phyloP scores from a whole-genome alignment of 2,888 invertebrate genomes.

The Acholoe squamosa region DNA sequence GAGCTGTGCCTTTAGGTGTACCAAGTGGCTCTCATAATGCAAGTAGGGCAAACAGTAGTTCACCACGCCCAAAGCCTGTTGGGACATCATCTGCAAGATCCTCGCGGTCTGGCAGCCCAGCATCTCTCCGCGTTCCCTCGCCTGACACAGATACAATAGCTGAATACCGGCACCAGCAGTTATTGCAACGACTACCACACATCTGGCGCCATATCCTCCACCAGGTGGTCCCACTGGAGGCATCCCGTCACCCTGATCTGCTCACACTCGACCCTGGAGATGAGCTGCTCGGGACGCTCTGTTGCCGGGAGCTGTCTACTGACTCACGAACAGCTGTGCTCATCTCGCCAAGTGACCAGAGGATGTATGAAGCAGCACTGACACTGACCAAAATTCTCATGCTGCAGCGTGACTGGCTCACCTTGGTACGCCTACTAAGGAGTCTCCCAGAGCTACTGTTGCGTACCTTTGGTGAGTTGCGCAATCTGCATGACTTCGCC shows the following conservation, averaged over 20 bases:
- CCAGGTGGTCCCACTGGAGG: slow-evolving; percentile 52
- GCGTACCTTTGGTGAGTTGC: slow-evolving; percentile 71
- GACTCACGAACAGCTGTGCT: slow-evolving; percentile 78
- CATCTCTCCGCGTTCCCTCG: background rate
- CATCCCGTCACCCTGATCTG: slow-evolving; percentile 1
- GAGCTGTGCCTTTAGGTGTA: background rate
- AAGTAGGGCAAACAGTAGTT: background rate
- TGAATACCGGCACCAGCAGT: slow-evolving; percentile 79
- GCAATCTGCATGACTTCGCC: slow-evolving; percentile 76
- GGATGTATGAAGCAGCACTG: slow-evolving; percentile 74
- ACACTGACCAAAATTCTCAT: slow-evolving; percentile 74
- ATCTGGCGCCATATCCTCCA: slow-evolving; percentile 76
- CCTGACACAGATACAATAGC: slow-evolving; percentile 72
- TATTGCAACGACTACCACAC: slow-evolving; percentile 76
- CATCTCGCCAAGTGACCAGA: slow-evolving; percentile 75
- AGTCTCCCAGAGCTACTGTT: slow-evolving; percentile 75
- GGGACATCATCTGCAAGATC: background rate
- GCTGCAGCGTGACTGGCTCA: slow-evolving; percentile 74
- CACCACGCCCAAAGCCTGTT: background rate
- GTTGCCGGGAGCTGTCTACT: slow-evolving; percentile 67
- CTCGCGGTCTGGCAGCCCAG: background rate
- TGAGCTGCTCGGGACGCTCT: background rate
- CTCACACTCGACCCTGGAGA: background rate
- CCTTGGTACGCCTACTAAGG: slow-evolving; percentile 74
- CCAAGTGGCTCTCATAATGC: background rate